Evolutionary conservation across 1,140 invertebrate genomes (phyloP).

Genomic region (Cydia amplana): DNA sequence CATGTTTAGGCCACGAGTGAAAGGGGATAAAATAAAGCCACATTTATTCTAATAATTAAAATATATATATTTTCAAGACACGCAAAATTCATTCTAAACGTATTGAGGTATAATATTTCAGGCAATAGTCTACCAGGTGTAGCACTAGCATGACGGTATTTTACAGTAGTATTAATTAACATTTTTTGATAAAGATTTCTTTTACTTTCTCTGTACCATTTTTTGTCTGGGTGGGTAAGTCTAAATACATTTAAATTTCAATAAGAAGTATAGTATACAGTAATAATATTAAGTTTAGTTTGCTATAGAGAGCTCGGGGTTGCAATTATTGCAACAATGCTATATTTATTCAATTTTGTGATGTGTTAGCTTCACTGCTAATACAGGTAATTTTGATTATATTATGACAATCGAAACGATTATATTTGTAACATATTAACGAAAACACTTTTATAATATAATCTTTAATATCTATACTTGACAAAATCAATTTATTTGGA

Average conservation of each 20-base stretch:
- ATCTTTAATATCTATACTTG: constrained; percentile 56
- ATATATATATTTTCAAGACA: constrained; percentile 72
- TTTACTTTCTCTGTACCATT: constrained; percentile 47
- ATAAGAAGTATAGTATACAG: constrained; percentile 24
- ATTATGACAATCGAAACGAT: constrained; percentile 28
- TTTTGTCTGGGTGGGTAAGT: background rate
- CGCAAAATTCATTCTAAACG: constrained; percentile 71
- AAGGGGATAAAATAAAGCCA: constrained; percentile 14
- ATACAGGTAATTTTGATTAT: constrained; percentile 26
- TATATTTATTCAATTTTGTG: constrained; percentile 27
- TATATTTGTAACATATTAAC: constrained; percentile 49
- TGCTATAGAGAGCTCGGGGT: constrained; percentile 25
- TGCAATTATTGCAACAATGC: constrained; percentile 25
- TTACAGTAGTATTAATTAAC: constrained; percentile 49
- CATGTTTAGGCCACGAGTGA: background rate
- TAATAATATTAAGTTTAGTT: constrained; percentile 29
- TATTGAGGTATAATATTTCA: constrained; percentile 75
- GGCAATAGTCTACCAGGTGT: constrained; percentile 58
- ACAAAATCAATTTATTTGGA: constrained; percentile 70
- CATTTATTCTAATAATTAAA: constrained; percentile 61
- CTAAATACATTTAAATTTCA: constrained; percentile 11
- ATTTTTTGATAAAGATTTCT: constrained; percentile 47
- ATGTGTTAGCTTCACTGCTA: constrained; percentile 25
- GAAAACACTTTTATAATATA: constrained; percentile 59
- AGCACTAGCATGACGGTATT: constrained; percentile 39